These are phyloP conservation scores for Hyperopisus bebe DNA, from an alignment of 2,113 vertebrate species.

Conservation along the genomic window DNA sequence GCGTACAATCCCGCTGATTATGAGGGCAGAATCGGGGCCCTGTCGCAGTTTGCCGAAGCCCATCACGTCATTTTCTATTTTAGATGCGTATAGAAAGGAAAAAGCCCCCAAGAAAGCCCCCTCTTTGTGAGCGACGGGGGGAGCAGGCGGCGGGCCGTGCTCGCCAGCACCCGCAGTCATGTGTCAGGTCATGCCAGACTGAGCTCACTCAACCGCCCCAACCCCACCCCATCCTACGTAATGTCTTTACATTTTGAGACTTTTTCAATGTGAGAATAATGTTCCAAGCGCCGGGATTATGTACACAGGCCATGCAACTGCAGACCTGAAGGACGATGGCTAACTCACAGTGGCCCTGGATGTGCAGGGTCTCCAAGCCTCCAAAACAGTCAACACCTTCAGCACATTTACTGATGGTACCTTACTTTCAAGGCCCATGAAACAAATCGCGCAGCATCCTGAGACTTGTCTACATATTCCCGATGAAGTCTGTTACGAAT, in stretches of 20 bases:
- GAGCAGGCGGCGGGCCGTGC: neutral
- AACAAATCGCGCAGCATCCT: neutral
- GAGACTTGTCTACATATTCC: neutral
- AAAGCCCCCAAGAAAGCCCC: slow-evolving; percentile 23
- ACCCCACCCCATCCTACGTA: neutral
- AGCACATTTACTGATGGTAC: neutral
- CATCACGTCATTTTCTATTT: slow-evolving; percentile 28
- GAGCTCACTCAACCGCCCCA: neutral
- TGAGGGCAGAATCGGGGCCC: slow-evolving; percentile 22
- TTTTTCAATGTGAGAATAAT: neutral
- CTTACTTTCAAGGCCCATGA: neutral
- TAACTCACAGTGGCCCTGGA: neutral
- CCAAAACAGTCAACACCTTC: neutral
- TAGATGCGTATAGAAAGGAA: neutral
- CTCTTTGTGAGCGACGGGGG: slow-evolving; percentile 20
- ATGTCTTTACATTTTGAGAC: neutral
- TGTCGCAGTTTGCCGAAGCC: neutral
- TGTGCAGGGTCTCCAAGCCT: neutral
- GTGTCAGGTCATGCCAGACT: slow-evolving; percentile 14
- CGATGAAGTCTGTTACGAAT: neutral
- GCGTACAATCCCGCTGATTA: slow-evolving; percentile 36
- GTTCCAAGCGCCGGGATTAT: neutral
- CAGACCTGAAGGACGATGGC: neutral
- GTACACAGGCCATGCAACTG: neutral
- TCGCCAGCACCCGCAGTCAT: neutral